A percentile compares a stretch with the other conserved stretches of the same genome.
Conservation (phyloP, 2,797 vertebrate genomes). For the Pseudomugil gertrudae region DNA sequence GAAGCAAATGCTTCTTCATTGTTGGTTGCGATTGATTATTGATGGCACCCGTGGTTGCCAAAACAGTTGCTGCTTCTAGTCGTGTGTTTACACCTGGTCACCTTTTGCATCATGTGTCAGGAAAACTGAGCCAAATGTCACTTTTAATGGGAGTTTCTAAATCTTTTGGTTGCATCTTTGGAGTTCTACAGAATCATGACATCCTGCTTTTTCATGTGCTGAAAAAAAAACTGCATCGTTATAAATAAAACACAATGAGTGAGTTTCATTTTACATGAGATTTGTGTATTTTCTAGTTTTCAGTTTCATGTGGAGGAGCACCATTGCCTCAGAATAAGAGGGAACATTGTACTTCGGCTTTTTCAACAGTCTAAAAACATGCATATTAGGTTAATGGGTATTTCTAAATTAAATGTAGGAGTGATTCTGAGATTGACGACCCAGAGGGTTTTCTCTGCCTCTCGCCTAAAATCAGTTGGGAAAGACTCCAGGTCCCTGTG, state of each 20-base stretch:
- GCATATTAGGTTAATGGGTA: no score
- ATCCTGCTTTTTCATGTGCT: no score
- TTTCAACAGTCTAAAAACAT: no score
- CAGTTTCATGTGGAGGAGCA: not conserved
- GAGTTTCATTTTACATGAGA: not conserved
- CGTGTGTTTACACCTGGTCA: not conserved
- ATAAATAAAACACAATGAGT: not conserved
- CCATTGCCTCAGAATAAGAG: not conserved
- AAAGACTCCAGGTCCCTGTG: no score
- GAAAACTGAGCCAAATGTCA: constrained; percentile 1
- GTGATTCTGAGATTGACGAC: no score
- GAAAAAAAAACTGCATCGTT: no score
- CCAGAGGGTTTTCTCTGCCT: no score
- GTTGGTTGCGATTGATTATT: not conserved
- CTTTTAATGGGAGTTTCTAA: not conserved
- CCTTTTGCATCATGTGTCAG: not conserved
- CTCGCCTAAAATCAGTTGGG: no score
- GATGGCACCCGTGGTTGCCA: not conserved
- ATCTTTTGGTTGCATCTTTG: not conserved
- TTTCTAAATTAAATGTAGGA: no score
- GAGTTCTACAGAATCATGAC: no score
- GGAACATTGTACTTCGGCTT: no score
- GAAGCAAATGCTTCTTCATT: not conserved
- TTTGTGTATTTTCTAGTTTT: not conserved
- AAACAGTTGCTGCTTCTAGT: not conserved